Conservation (phyloP, 1,140 invertebrate species). For the Chlorops oryzae region DNA sequence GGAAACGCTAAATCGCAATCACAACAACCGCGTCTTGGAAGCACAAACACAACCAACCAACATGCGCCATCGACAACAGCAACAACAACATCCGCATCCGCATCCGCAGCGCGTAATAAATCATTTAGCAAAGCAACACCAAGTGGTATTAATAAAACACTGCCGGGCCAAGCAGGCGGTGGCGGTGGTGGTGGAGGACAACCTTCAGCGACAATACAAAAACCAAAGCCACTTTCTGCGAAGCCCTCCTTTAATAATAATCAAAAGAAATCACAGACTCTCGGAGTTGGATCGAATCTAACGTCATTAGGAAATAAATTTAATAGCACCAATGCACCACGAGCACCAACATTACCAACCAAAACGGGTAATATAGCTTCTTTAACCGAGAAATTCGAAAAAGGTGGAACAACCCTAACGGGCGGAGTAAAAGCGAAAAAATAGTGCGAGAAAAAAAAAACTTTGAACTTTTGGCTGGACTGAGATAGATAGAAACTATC, state of each 20-base stretch:
- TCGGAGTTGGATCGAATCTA: no score
- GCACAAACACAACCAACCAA: constrained; percentile 1
- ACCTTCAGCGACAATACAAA: constrained; percentile 41
- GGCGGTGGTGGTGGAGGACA: constrained; percentile 16
- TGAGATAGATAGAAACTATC: no score
- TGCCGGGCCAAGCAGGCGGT: constrained; percentile 23
- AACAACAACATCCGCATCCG: neutral
- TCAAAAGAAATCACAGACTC: no score
- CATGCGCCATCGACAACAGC: constrained; percentile 4
- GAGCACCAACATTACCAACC: neutral
- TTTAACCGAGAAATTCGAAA: constrained; percentile 37
- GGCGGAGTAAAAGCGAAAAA: no score
- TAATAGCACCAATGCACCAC: constrained; percentile 19
- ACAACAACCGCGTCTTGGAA: neutral
- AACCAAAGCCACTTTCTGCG: constrained; percentile 41
- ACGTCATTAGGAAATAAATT: no score
- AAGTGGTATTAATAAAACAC: neutral
- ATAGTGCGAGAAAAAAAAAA: no score
- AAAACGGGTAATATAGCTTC: constrained; percentile 32
- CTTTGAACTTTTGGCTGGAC: no score
- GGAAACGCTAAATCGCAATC: constrained; percentile 4
- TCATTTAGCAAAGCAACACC: constrained; percentile 24
- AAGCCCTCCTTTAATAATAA: constrained; percentile 34
- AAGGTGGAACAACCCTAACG: constrained; percentile 4
- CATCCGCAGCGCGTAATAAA: constrained; percentile 15